phyloP scores from a whole-genome alignment of 2,888 invertebrate genomes.

The Ecdyonurus torrentis region DNA sequence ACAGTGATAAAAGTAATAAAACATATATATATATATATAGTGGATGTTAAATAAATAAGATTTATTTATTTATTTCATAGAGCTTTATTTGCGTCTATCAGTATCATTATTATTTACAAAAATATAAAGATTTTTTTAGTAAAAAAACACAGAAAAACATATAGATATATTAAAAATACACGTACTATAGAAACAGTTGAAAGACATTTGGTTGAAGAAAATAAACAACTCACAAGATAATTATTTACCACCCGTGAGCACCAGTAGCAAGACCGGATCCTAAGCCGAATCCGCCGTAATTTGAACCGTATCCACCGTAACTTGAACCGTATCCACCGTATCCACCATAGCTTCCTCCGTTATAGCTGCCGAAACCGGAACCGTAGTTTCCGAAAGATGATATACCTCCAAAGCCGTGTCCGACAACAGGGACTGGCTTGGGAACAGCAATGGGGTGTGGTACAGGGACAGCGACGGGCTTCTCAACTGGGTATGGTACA shows the following conservation, averaged over 20 bases:
- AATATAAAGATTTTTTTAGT: not conserved
- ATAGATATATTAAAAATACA: no score
- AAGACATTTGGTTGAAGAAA: not conserved
- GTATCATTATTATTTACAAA: not conserved
- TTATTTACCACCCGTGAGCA: not conserved
- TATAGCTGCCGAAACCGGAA: not conserved
- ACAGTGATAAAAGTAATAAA: no score
- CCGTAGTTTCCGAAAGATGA: not conserved
- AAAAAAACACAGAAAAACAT: not conserved
- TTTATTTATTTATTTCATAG: not conserved
- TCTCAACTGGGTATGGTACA: slow-evolving; percentile 6
- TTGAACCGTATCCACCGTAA: not conserved
- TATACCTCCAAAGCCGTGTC: not conserved
- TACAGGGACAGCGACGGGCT: slow-evolving; percentile 4
- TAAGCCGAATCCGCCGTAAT: not conserved
- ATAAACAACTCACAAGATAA: not conserved
- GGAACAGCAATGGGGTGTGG: slow-evolving; percentile 6
- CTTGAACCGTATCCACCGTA: not conserved
- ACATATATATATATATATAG: no score
- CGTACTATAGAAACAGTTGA: not conserved
- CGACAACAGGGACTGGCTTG: slow-evolving; percentile 8
- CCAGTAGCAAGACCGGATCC: not conserved
- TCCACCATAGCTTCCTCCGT: not conserved
- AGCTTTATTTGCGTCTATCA: not conserved
- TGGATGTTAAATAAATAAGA: not conserved